phyloP scores from a whole-genome alignment of 1,140 invertebrate species.

The Papilio polytes region DNA sequence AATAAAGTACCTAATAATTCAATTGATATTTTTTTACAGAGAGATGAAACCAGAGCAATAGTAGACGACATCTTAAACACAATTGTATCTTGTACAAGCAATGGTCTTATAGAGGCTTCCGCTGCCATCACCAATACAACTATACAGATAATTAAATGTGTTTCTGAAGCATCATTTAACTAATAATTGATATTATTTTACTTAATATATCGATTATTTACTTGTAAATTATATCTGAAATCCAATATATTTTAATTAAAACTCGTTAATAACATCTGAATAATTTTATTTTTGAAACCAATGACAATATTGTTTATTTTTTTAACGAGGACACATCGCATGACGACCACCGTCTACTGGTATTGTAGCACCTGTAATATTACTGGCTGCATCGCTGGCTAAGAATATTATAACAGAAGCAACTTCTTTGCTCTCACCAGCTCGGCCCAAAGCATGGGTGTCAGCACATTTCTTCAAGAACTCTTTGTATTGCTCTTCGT shows the following conservation, averaged over 20 bases:
- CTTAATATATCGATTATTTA: not conserved
- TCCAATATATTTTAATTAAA: not conserved
- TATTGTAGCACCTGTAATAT: constrained; percentile 90
- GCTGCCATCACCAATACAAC: constrained; percentile 47
- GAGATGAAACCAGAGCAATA: constrained; percentile 45
- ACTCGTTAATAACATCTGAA: constrained; percentile 86
- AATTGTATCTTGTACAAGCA: constrained; percentile 51
- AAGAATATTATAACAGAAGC: constrained; percentile 91
- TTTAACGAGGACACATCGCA: constrained; percentile 71
- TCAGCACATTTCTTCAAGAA: constrained; percentile 89
- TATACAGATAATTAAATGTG: constrained; percentile 53
- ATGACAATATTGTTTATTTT: constrained; percentile 33
- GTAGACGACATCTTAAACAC: constrained; percentile 49
- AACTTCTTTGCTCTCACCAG: constrained; percentile 89
- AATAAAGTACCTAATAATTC: not conserved
- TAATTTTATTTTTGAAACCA: constrained; percentile 65
- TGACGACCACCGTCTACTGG: constrained; percentile 90
- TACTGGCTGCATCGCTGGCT: constrained; percentile 90
- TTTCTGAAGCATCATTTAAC: constrained; percentile 35
- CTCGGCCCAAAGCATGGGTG: constrained; percentile 91
- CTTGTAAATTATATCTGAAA: not conserved
- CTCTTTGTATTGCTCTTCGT: constrained; percentile 86
- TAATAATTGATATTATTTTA: not conserved
- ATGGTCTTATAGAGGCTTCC: constrained; percentile 51
- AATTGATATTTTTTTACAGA: constrained; percentile 47